A percentile compares a stretch with the other conserved stretches of the same genome.
phyloP scores from a whole-genome alignment of 2,113 vertebrate genomes.

The Leucosticte australis region DNA sequence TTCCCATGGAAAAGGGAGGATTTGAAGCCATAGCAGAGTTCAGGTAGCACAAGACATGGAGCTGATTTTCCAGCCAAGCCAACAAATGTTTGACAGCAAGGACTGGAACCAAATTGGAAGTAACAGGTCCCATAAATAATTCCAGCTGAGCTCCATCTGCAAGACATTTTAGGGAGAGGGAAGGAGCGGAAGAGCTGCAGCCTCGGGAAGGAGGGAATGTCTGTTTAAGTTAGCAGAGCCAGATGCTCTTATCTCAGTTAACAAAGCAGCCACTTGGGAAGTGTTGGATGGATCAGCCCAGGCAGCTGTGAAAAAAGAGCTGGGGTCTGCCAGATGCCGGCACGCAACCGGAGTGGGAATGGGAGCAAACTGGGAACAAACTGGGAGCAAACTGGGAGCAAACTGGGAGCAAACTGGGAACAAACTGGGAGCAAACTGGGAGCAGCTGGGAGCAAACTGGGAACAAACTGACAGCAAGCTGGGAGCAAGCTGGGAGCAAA shows the following conservation, averaged over 20 bases:
- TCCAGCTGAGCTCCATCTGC: neutral
- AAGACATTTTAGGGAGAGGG: neutral
- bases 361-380: neutral
- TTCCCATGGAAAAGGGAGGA: neutral
- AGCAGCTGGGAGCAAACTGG: too few species aligned
- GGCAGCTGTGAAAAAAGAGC: neutral
- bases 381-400: too few species aligned
- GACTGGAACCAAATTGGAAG: conserved; percentile 16
- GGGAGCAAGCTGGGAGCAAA: too few species aligned
- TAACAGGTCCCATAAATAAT: conserved; percentile 17
- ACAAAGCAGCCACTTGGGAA: neutral
- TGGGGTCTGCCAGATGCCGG: rapidly evolving
- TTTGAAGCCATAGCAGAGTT: neutral
- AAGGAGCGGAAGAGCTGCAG: neutral
- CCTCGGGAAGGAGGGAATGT: neutral
- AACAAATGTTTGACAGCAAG: neutral
- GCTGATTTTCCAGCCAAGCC: neutral
- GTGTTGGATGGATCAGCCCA: neutral
- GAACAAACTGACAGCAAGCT: too few species aligned
- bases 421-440: too few species aligned
- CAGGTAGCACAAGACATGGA: neutral
- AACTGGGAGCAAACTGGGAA: too few species aligned
- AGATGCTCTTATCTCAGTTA: neutral
- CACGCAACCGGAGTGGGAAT: neutral
- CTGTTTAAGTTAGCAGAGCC: neutral